Evolutionary conservation across 2,888 invertebrate genomes (phyloP).

Genomic region (Drosophila helvetica): DNA sequence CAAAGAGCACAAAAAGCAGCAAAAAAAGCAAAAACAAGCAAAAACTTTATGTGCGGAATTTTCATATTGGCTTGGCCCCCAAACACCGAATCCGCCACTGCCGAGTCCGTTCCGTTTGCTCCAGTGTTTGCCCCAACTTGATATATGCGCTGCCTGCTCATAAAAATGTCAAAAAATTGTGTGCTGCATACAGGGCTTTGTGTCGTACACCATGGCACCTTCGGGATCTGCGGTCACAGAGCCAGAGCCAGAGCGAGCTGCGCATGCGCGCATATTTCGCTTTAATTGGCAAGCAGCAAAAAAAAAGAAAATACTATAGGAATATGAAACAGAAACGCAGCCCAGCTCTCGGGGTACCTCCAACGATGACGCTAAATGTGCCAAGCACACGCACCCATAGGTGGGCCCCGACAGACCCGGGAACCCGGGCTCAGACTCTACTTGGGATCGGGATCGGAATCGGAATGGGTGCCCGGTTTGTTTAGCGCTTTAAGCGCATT

Average conservation of each 20-base stretch:
- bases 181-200: constrained; percentile 69
- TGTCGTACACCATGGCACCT: constrained; percentile 45
- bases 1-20: constrained; percentile 9
- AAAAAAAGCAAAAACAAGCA: no score
- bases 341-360: constrained; percentile 58
- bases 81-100: constrained; percentile 19
- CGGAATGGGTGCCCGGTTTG: constrained; percentile 51
- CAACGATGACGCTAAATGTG: constrained; percentile 78
- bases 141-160: constrained; percentile 81
- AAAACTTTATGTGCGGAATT: constrained; percentile 67
- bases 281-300: constrained; percentile 77
- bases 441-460: neutral
- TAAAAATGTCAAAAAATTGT: constrained; percentile 82
- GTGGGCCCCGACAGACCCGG: constrained; percentile 52
- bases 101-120: constrained; percentile 21
- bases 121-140: constrained; percentile 64
- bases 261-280: constrained; percentile 77
- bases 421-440: constrained; percentile 27
- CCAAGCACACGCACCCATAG: constrained; percentile 72
- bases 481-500: constrained; percentile 79
- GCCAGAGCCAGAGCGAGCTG: constrained; percentile 23
- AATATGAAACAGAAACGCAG: constrained; percentile 8
- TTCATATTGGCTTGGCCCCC: constrained; percentile 51
- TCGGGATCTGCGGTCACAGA: constrained; percentile 16
- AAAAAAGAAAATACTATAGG: constrained; percentile 11